These are phyloP conservation scores for Beris chalybata DNA, from an alignment of 2,888 invertebrate genomes.

Conservation along the genomic window DNA sequence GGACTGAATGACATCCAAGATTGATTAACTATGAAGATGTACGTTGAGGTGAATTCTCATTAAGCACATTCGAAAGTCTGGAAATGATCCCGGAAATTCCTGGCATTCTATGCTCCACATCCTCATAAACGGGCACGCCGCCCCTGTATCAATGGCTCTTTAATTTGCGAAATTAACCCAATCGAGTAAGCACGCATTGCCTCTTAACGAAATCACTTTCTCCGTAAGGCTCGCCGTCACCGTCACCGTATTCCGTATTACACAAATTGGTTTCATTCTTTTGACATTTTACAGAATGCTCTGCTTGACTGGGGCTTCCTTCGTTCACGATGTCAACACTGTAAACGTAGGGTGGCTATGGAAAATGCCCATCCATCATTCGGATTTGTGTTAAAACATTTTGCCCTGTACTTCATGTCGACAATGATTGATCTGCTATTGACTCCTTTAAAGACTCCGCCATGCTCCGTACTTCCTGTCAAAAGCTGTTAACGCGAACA, in stretches of 20 bases:
- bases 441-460: constrained; percentile 18
- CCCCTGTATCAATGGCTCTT: not conserved
- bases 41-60: constrained; percentile 12
- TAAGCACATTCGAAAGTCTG: constrained; percentile 19
- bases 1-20: constrained; percentile 25
- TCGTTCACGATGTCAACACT: constrained; percentile 14
- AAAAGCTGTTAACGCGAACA: constrained; percentile 28
- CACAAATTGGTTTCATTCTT: constrained; percentile 29
- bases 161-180: constrained; percentile 20
- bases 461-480: constrained; percentile 15
- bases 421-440: constrained; percentile 32
- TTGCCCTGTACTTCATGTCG: constrained; percentile 27
- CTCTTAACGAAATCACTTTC: constrained; percentile 15
- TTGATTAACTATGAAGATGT: constrained; percentile 22
- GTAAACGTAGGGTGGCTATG: constrained; percentile 14
- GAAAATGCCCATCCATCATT: constrained; percentile 28
- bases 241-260: not conserved
- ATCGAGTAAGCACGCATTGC: constrained; percentile 24
- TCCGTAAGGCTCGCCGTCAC: not conserved
- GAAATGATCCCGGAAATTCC: constrained; percentile 13
- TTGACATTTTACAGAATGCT: constrained; percentile 28
- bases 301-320: constrained; percentile 18
- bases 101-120: not conserved
- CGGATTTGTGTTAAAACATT: constrained; percentile 31
- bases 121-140: too few species aligned